These are phyloP conservation scores for Kryptopterus vitreolus DNA, from an alignment of 2,797 vertebrate species.

Conservation along the genomic window DNA sequence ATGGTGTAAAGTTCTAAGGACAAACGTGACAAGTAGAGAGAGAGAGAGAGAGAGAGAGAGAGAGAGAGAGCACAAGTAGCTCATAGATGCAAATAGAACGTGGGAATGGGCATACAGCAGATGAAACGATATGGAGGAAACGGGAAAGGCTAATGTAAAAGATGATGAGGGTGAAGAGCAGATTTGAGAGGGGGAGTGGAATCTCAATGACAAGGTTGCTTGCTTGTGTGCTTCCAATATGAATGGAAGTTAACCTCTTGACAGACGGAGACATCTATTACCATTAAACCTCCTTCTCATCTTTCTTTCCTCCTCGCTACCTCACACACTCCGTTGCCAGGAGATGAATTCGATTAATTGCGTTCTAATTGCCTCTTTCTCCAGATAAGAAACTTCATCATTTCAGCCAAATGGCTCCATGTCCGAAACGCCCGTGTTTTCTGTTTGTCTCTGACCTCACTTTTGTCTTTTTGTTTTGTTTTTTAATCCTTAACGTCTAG, in stretches of 20 bases:
- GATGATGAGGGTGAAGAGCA: constrained; percentile 40
- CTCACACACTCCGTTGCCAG: constrained; percentile 40
- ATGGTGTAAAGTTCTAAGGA: constrained; percentile 26
- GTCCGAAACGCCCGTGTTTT: constrained; percentile 19
- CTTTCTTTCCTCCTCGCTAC: constrained; percentile 13
- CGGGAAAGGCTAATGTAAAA: constrained; percentile 16
- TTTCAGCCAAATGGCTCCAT: constrained; percentile 44
- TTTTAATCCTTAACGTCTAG: constrained; percentile 16
- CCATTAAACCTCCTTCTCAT: constrained; percentile 43
- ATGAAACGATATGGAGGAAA: constrained; percentile 34
- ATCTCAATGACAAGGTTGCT: constrained; percentile 37
- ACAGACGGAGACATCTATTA: constrained; percentile 47
- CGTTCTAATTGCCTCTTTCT: constrained; percentile 50
- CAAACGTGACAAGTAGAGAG: constrained; percentile 12
- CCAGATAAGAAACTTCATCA: constrained; percentile 47
- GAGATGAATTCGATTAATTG: constrained; percentile 50
- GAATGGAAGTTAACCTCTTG: constrained; percentile 48
- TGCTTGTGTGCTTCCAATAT: constrained; percentile 40
- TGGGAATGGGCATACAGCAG: background rate
- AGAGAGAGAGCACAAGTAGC: constrained; percentile 24
- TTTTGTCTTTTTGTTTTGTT: too few species aligned
- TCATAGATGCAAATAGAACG: constrained; percentile 16
- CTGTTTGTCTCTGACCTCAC: background rate
- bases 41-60: too few species aligned
- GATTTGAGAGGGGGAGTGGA: constrained; percentile 42